A percentile compares a stretch with the other conserved stretches of the same genome.
Evolutionary conservation across 2,797 vertebrate species (phyloP).

Genomic region (Paedocypris micromegethes): DNA sequence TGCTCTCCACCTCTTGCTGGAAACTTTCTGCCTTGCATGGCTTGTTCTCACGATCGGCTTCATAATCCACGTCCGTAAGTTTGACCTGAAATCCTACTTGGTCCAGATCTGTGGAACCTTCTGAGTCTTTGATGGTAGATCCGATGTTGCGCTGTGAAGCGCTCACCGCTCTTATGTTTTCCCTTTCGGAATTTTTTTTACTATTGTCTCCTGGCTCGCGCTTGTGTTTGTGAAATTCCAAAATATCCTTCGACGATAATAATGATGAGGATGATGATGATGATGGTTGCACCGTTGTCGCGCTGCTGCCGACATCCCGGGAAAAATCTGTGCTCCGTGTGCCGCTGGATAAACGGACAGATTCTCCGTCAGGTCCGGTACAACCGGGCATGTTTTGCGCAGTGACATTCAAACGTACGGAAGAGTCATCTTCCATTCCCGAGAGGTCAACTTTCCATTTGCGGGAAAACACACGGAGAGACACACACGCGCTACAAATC

Average conservation of each 20-base stretch:
- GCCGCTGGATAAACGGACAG: conserved; percentile 44
- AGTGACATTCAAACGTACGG: conserved; percentile 55
- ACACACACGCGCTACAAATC: conserved; percentile 30
- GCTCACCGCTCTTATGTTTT: conserved; percentile 56
- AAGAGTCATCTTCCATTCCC: conserved; percentile 68
- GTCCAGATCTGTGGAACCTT: conserved; percentile 31
- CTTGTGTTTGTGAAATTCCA: conserved; percentile 39
- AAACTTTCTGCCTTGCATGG: conserved; percentile 2
- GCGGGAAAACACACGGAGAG: conserved; percentile 13
- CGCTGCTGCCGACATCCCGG: conserved; percentile 47
- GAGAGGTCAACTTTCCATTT: conserved; percentile 49
- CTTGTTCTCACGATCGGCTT: neutral
- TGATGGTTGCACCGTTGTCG: conserved; percentile 36
- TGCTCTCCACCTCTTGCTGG: conserved; percentile 25
- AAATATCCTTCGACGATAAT: conserved; percentile 30
- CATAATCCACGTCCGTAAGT: conserved; percentile 29
- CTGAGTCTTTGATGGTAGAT: conserved; percentile 25
- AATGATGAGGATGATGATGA: conserved; percentile 5
- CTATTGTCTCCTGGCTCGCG: conserved; percentile 41
- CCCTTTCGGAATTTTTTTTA: conserved; percentile 33
- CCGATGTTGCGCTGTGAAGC: conserved; percentile 64
- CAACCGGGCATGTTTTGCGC: conserved; percentile 62
- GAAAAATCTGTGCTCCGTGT: conserved; percentile 53
- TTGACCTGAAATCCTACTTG: conserved; percentile 27
- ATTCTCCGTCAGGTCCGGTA: conserved; percentile 59